Percentiles rank a stretch among this genome's conserved stretches.
These are phyloP conservation scores for Scarus forsteni DNA, from an alignment of 2,797 vertebrate genomes.

Conservation along the genomic window DNA sequence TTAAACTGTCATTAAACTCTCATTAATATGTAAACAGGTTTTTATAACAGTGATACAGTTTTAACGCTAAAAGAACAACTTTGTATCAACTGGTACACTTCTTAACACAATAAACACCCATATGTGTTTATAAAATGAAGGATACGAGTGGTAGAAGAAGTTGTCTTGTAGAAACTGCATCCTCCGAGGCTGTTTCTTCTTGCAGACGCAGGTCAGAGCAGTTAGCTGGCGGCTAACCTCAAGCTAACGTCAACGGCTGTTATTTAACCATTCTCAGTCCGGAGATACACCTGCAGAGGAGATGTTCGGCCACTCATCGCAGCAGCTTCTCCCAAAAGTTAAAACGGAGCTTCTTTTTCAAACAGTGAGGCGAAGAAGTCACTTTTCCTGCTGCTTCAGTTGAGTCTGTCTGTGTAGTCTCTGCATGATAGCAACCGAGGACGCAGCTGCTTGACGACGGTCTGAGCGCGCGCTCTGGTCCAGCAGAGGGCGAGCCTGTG, in stretches of 20 bases:
- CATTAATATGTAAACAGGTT: not conserved
- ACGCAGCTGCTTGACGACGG: conserved; percentile 81
- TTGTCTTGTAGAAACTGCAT: conserved; percentile 73
- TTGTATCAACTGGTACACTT: not conserved
- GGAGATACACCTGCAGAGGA: not conserved
- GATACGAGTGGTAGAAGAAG: conserved; percentile 80
- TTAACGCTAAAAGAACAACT: not conserved
- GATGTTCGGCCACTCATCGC: conserved; percentile 1
- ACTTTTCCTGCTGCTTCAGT: not conserved
- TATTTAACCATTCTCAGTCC: conserved; percentile 28
- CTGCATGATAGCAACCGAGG: conserved; percentile 63
- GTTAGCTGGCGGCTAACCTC: conserved; percentile 26
- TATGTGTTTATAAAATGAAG: conserved; percentile 20
- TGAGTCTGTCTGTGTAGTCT: conserved; percentile 34
- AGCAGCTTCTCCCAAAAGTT: not conserved
- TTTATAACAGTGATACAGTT: not conserved
- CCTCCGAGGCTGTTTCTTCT: conserved; percentile 27
- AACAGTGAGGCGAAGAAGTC: not conserved
- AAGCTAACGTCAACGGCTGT: conserved; percentile 21
- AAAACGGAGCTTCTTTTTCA: not conserved
- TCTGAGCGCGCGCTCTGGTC: conserved; percentile 1
- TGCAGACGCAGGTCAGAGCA: conserved; percentile 11
- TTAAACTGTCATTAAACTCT: not conserved
- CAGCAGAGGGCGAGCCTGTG: conserved; percentile 45
- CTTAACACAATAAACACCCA: not conserved